Conservation (phyloP, 2,797 vertebrate species). For the Bufotes viridis region DNA sequence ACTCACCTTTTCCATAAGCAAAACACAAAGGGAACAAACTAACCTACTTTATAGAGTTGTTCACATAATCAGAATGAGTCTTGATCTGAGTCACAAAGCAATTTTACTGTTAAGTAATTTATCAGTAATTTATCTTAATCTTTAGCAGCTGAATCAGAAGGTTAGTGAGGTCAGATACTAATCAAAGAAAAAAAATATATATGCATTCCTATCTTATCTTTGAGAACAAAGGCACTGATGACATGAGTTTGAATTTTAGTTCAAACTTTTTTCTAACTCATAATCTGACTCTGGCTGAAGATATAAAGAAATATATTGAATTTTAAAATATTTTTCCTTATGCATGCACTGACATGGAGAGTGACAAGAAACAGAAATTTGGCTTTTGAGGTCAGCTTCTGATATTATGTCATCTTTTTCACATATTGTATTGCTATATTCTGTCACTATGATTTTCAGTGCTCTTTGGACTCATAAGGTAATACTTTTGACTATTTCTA, state of each 20-base stretch:
- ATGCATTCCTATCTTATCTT: neutral
- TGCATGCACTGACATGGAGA: neutral
- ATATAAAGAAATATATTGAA: neutral
- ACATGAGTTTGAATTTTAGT: neutral
- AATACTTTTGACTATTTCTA: no score
- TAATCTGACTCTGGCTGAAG: neutral
- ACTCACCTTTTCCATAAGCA: neutral
- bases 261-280: neutral
- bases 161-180: neutral
- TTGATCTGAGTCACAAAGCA: neutral
- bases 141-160: neutral
- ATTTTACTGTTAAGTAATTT: neutral
- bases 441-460: neutral
- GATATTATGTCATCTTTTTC: neutral
- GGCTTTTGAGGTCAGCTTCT: neutral
- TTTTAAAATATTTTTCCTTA: neutral
- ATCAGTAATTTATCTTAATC: constrained; percentile 10
- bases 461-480: neutral
- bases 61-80: neutral
- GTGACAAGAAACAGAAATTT: neutral
- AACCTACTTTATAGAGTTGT: neutral
- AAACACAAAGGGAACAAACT: neutral
- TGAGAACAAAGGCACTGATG: neutral
- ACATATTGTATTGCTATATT: neutral
- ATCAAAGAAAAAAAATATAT: neutral